Base-by-base conservation (phyloP, 2,113 vertebrate species). In the Gobio gobio region DNA sequence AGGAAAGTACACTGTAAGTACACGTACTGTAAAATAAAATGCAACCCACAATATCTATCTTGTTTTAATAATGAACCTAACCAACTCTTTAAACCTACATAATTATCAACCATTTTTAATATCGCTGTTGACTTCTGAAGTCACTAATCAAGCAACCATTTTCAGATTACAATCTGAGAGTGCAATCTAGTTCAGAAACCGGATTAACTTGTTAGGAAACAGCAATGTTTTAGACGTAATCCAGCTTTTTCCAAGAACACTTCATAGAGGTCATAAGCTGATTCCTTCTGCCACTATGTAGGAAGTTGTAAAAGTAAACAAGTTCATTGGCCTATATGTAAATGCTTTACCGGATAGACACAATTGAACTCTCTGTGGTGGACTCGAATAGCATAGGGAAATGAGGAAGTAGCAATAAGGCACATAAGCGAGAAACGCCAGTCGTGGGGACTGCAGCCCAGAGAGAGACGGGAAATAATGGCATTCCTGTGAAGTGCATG, bases 391-490 rank as follows among this genome's bases (percentile, higher is more conserved):
- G 70, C 5, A 49, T 13, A 74, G 43, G 43, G 63, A 78, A 85
- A 85, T 49, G 26, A 81, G 84, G 77, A 85, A 85, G 47, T 81
- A 43, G n/a, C 10, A 74, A 4, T 13, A 20, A 13, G n/a, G 2
- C 86, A 88, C 80, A 81, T 72, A 58, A 29, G 40, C 26, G 76
- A 54, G 58, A 72, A 68, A 83, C 58, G 72, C 61, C 8, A 33
- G 70, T 56, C 16, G 45, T 22, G 29, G 29, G 86, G 88, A 18
- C 36, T 70, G 40, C n/a, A 63, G 88, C 89, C 84, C 58, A 83
- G 43, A 89, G 82, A 22, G 86, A 86, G 84, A 83, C 24, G 14
- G 86, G 87, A 87, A 89, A 89, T 84, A 84, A 88, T 75, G 24
- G 47, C 51, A 63, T 61, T 54, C 33, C 88, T 90, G 90, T 66